These are phyloP conservation scores for Coenobita brevimanus DNA, from an alignment of 1,140 invertebrate genomes.

Conservation along the genomic window DNA sequence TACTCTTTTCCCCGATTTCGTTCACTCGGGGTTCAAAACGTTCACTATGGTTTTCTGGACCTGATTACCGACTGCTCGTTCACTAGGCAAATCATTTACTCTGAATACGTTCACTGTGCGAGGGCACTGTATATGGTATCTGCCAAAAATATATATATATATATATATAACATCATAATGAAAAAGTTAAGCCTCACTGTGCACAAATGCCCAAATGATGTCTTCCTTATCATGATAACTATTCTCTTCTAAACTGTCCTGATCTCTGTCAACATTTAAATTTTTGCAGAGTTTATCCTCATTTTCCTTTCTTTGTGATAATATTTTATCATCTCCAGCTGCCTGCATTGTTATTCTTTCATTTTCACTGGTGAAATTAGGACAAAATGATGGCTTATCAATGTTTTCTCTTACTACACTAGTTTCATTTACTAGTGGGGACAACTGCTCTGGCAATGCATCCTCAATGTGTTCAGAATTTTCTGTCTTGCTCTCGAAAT, in stretches of 20 bases:
- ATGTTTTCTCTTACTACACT: neutral
- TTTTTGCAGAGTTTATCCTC: conserved; percentile 20
- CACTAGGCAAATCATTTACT: no score
- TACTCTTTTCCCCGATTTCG: no score
- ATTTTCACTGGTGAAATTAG: neutral
- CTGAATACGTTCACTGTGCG: no score
- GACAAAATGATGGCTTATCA: neutral
- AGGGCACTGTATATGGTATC: no score
- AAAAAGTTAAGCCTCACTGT: conserved; percentile 20
- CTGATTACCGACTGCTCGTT: no score
- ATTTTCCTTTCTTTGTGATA: neutral
- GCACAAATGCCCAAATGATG: conserved; percentile 12
- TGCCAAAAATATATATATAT: no score
- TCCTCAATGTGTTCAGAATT: no score
- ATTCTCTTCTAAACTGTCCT: conserved; percentile 31
- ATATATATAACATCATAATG: no score
- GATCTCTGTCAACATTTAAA: conserved; percentile 35
- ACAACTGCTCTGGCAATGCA: neutral
- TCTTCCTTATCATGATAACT: conserved; percentile 22
- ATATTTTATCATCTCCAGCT: neutral
- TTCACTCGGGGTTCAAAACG: no score
- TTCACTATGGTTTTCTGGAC: no score
- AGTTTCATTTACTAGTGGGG: neutral
- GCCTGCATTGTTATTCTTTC: neutral
- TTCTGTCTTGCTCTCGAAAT: no score